phyloP scores from a whole-genome alignment of 2,888 invertebrate genomes.

The Leptinotarsa peninsularis region DNA sequence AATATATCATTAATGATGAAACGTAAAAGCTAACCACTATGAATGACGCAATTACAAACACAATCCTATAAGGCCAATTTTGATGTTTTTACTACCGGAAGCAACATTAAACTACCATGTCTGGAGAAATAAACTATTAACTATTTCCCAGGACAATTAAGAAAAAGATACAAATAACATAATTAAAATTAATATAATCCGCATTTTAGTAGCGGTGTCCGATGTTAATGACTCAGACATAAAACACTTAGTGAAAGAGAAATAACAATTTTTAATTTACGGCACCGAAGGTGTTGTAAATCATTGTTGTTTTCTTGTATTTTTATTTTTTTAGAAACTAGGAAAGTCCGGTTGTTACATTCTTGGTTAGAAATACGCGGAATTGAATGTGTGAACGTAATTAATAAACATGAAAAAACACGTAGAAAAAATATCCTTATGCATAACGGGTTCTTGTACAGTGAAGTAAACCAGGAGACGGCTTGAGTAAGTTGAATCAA shows the following conservation, averaged over 20 bases:
- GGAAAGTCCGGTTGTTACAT: constrained; percentile 22
- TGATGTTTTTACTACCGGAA: constrained; percentile 11
- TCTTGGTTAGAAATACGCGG: background rate
- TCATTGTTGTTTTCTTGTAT: constrained; percentile 17
- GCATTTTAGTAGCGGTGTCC: constrained; percentile 9
- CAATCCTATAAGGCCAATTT: background rate
- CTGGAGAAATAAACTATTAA: constrained; percentile 5
- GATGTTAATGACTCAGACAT: constrained; percentile 10
- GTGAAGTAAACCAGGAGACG: too few species aligned
- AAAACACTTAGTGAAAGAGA: background rate
- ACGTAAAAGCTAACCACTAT: background rate
- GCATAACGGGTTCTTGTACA: too few species aligned
- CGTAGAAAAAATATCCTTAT: background rate
- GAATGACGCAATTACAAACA: constrained; percentile 5
- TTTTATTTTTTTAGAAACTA: constrained; percentile 5
- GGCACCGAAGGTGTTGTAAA: constrained; percentile 6
- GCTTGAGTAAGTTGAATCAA: too few species aligned
- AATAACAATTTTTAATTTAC: constrained; percentile 21
- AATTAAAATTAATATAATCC: constrained; percentile 11
- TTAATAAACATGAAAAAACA: background rate
- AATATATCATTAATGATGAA: background rate
- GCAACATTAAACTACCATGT: constrained; percentile 6
- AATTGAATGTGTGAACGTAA: background rate
- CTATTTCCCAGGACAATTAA: constrained; percentile 14
- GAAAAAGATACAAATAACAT: constrained; percentile 13